A percentile compares a stretch with the other conserved stretches of the same genome.
Evolutionary conservation across 2,797 vertebrate genomes (phyloP).

Genomic region (Ciconia nigra): DNA sequence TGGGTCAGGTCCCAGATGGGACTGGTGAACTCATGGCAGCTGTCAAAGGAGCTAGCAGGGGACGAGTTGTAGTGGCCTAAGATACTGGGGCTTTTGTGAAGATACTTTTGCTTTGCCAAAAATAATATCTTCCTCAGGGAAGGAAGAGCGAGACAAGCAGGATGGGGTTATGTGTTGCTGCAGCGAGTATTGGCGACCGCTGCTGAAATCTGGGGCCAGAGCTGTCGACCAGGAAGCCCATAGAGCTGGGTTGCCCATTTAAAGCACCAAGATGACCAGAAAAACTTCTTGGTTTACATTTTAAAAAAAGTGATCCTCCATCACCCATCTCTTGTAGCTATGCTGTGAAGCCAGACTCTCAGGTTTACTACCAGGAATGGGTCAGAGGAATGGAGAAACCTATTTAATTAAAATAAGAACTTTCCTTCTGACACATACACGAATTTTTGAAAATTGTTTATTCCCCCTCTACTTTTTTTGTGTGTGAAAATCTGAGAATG

Average conservation of each 20-base stretch:
- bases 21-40: not conserved
- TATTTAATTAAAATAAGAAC: not conserved
- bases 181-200: accelerated
- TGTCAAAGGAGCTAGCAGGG: not conserved
- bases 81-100: not conserved
- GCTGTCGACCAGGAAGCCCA: not conserved
- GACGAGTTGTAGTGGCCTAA: not conserved
- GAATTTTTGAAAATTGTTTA: not conserved
- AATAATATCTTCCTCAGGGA: not conserved
- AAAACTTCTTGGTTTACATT: not conserved
- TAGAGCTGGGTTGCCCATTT: not conserved
- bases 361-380: not conserved
- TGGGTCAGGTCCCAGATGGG: not conserved
- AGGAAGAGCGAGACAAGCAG: not conserved
- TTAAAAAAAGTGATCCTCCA: not conserved
- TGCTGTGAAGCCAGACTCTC: not conserved
- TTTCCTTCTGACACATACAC: not conserved
- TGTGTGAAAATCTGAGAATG: not conserved
- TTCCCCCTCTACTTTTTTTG: not conserved
- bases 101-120: not conserved
- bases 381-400: not conserved
- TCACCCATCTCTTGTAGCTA: not conserved
- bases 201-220: not conserved
- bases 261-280: not conserved
- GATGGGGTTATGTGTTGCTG: not conserved